Conservation (phyloP, 1,140 invertebrate genomes). For the Gryllus bimaculatus region DNA sequence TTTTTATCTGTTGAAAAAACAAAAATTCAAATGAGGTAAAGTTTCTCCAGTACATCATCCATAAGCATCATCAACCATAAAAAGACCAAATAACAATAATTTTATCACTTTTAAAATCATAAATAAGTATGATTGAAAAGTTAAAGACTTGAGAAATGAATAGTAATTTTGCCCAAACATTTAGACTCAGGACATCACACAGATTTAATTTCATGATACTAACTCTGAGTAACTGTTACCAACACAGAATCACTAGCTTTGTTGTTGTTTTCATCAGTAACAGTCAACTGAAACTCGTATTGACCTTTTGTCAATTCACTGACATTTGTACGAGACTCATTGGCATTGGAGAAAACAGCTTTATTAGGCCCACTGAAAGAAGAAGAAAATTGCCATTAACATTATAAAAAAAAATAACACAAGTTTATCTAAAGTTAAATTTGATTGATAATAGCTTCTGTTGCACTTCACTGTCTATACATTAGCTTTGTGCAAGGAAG, state of each 20-base stretch:
- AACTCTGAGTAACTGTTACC: constrained; percentile 85
- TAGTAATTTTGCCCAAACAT: too few species aligned
- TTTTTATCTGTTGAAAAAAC: constrained; percentile 64
- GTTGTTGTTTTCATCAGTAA: constrained; percentile 76
- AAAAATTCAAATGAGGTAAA: background rate
- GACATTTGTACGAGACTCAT: constrained; percentile 59
- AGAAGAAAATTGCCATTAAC: background rate
- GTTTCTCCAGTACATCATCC: too few species aligned
- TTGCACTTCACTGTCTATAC: too few species aligned
- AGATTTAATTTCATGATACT: constrained; percentile 33
- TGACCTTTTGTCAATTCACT: constrained; percentile 72
- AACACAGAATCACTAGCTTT: constrained; percentile 57
- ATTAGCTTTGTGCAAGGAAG: too few species aligned
- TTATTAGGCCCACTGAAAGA: constrained; percentile 46
- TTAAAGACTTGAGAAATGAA: too few species aligned
- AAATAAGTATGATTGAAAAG: too few species aligned
- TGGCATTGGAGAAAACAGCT: constrained; percentile 36
- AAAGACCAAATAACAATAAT: too few species aligned
- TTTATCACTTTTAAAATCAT: too few species aligned
- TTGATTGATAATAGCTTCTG: too few species aligned
- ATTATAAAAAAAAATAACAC: too few species aligned
- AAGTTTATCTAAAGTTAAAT: too few species aligned
- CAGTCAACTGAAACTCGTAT: constrained; percentile 74
- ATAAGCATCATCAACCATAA: too few species aligned
- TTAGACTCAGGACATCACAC: background rate